Base-by-base conservation (phyloP, 2,888 invertebrate genomes). In the Fragum sueziense region DNA sequence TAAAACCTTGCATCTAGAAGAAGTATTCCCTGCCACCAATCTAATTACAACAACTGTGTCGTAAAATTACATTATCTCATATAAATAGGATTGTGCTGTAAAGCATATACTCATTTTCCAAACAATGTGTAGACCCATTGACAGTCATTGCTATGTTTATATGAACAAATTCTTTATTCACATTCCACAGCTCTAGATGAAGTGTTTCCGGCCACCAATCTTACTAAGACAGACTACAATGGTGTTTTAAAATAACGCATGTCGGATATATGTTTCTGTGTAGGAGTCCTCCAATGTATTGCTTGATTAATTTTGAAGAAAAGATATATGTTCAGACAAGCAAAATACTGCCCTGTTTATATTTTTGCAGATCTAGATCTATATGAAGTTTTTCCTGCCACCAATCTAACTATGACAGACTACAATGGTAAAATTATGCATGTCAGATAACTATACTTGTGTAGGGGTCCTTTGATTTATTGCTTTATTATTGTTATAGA, bases 221-320 rank as follows among this genome's bases (percentile, higher is more conserved):
- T 83, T 9, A 78, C 74, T 52, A 86, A 89, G 2, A 80, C 80
- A 22, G 65, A 76, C 17, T 33, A 86, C 9, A 84, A 87, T 57
- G 86, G 81, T 3, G 78, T 85, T 7, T 90, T 91, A n/a, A 89
- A 84, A 54, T 70, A 91, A 59, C 85, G 89, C 0, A 83, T 89
- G 87, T 47, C 71, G 14, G 79, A 81, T 7, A 85, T 71, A 9
- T 89, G 88, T 0, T 65, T 78, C 0, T 75, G 74, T 0, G 79
- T 88, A n/a, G n/a, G n/a, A n/a, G n/a, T n/a, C n/a, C n/a, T n/a
- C n/a, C n/a, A n/a, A n/a, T n/a, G n/a, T n/a, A n/a, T n/a, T n/a
- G n/a, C n/a, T n/a, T n/a, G n/a, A n/a, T n/a, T n/a, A n/a, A n/a
- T n/a, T n/a, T n/a, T n/a, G n/a, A n/a, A n/a, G n/a, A n/a, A n/a